A percentile compares a stretch with the other conserved stretches of the same genome.
Conservation (phyloP, 2,113 vertebrate species). For the Syrmaticus mikado region DNA sequence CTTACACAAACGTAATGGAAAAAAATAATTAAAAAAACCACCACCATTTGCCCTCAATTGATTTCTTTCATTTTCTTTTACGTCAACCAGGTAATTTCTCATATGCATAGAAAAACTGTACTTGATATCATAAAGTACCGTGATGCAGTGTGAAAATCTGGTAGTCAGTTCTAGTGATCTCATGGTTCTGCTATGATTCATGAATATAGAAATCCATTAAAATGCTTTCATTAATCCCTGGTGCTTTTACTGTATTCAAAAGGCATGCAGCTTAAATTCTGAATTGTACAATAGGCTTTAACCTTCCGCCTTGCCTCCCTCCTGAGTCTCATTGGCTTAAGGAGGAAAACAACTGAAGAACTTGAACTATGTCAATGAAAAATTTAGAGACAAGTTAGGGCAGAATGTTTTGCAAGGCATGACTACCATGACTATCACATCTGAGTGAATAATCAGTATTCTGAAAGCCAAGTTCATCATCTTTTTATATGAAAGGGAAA, state of each 20-base stretch:
- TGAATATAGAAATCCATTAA: neutral
- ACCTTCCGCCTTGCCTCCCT: conserved; percentile 37
- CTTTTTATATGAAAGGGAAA: neutral
- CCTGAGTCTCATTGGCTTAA: conserved; percentile 30
- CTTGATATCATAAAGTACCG: neutral
- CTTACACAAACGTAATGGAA: neutral
- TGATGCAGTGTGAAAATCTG: neutral
- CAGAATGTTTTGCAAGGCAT: conserved; percentile 14
- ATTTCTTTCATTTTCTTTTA: neutral
- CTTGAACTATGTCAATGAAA: neutral
- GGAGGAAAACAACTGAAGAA: neutral
- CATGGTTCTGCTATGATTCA: conserved; percentile 26
- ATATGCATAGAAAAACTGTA: neutral
- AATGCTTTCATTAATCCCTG: conserved; percentile 49
- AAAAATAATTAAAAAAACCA: neutral
- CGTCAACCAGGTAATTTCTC: neutral
- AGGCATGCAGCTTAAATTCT: conserved; percentile 30
- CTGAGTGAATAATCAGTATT: neutral
- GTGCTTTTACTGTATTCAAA: conserved; percentile 49
- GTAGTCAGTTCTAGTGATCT: neutral
- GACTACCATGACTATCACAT: neutral
- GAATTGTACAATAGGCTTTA: conserved; percentile 13
- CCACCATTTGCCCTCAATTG: neutral
- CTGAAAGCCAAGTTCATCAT: neutral
- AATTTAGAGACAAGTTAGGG: conserved; percentile 35